Percentiles rank a stretch among this genome's conserved stretches.
Conservation (phyloP, 2,888 invertebrate genomes). For the Saturnia japonica region DNA sequence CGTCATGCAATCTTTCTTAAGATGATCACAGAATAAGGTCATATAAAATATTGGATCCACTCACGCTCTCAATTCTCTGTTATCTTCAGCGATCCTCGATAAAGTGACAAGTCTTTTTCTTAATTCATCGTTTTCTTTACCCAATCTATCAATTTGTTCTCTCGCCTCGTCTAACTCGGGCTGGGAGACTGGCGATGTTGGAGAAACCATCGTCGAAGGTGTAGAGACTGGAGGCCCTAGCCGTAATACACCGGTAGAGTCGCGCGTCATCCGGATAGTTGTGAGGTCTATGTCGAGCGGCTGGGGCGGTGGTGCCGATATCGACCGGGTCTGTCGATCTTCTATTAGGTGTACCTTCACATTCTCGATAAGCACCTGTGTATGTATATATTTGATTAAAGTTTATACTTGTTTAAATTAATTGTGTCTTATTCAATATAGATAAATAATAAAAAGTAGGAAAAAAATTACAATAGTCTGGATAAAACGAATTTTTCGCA, state of each 20-base stretch:
- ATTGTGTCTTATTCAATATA: too few relatives aligned
- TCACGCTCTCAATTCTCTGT: slow-evolving; percentile 76
- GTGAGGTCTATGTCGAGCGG: slow-evolving; percentile 89
- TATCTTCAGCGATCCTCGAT: slow-evolving; percentile 80
- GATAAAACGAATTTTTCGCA: too few relatives aligned
- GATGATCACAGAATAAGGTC: too few relatives aligned
- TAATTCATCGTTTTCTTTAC: slow-evolving; percentile 77
- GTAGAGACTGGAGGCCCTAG: slow-evolving; percentile 82
- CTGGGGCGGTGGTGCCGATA: slow-evolving; percentile 90
- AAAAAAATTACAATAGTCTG: too few relatives aligned
- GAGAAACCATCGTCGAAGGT: slow-evolving; percentile 52
- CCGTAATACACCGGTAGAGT: slow-evolving; percentile 87
- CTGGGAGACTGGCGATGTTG: slow-evolving; percentile 53
- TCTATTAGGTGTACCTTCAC: slow-evolving; percentile 89
- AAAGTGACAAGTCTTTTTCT: slow-evolving; percentile 71
- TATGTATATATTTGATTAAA: neutral
- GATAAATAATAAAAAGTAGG: too few relatives aligned
- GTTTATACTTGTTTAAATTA: too few relatives aligned
- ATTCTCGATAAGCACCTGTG: slow-evolving; percentile 87
- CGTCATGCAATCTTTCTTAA: too few relatives aligned
- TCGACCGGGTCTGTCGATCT: slow-evolving; percentile 90
- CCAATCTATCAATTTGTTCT: slow-evolving; percentile 62
- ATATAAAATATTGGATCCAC: slow-evolving; percentile 33
- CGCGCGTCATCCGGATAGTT: slow-evolving; percentile 86
- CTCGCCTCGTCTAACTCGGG: slow-evolving; percentile 74